phyloP scores from a whole-genome alignment of 2,888 invertebrate species.

The Cerastoderma edule region DNA sequence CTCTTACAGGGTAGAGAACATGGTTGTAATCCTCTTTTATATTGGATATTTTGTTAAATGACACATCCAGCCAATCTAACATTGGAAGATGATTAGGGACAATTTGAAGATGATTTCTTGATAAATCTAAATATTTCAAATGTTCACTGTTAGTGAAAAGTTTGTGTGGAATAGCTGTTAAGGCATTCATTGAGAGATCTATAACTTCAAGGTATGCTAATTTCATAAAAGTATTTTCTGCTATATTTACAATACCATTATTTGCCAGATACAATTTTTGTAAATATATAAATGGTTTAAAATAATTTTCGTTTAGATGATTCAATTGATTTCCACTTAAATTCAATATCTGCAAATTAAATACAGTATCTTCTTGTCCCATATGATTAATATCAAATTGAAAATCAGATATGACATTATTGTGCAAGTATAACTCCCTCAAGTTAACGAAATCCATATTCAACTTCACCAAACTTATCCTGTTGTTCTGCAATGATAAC shows the following conservation, averaged over 20 bases:
- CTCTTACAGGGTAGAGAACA: constrained; percentile 59
- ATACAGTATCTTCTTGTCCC: background rate
- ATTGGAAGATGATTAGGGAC: constrained; percentile 56
- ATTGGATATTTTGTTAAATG: constrained; percentile 52
- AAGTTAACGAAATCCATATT: background rate
- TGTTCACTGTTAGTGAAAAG: constrained; percentile 33
- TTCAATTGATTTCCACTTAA: constrained; percentile 39
- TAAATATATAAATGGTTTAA: constrained; percentile 6
- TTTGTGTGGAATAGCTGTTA: constrained; percentile 42
- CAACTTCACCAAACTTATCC: background rate
- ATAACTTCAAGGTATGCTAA: constrained; percentile 42
- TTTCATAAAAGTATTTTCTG: constrained; percentile 26
- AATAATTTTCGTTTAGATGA: constrained; percentile 4
- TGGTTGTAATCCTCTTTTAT: constrained; percentile 46
- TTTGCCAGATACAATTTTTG: constrained; percentile 45
- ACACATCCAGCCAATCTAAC: constrained; percentile 63
- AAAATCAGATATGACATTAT: background rate
- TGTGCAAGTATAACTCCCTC: constrained; percentile 6
- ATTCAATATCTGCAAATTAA: constrained; percentile 31
- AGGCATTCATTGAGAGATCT: constrained; percentile 56
- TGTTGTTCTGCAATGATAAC: constrained; percentile 7
- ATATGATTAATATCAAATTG: background rate
- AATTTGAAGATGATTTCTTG: constrained; percentile 47
- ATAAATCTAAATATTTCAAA: constrained; percentile 56
- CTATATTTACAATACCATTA: constrained; percentile 44